Base-by-base conservation (phyloP, 1,140 invertebrate species). In the Macrotrachela quadricornifera region DNA sequence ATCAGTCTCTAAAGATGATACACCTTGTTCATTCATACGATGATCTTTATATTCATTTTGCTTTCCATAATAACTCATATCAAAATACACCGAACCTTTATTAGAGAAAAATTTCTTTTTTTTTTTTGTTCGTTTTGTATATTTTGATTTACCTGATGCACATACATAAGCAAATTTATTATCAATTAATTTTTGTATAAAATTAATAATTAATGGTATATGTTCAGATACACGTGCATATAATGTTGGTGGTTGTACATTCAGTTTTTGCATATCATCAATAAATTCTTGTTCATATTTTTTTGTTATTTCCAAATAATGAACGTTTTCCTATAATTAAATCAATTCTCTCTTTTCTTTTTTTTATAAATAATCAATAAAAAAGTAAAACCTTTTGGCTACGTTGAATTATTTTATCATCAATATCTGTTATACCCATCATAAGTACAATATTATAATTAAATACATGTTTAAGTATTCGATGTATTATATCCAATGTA, bases 391-490 rank as follows among this genome's bases (percentile, higher is more conserved):
- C 53, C 77, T 70, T 2, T 73, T 70, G 1, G 80, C 76, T 61
- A 74, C 21, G 77, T 46, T 70, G 73, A 40, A 96, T 90, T 54
- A 94, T 91, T 74, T 92, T 94, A 66, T 92, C 85, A 74, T 94
- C 87, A 54, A 94, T 83, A 70, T 94, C 83, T 1, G 87, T 94
- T 16, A 95, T 78, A 56, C 86, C 83, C 82, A 91, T 85, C 0
- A 80, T 77, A 4, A 79, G 76, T 17, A 86, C 70, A 14, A 86
- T 69, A 66, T 83, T 79, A 15, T 84, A 73, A 57, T 81, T 76
- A 59, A 85, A 85, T 62, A 80, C 76, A 50, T 79, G 71, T 53
- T 75, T 74, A 43, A 92, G 62, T 61, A 91, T 83, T 63, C 82
- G 73, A 63, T 82, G 77, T 38, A 92, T 77, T 9, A 88, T 81